These are phyloP conservation scores for Sinodicranocentrus sp. DNA, from an alignment of 2,888 invertebrate genomes.

Conservation along the genomic window DNA sequence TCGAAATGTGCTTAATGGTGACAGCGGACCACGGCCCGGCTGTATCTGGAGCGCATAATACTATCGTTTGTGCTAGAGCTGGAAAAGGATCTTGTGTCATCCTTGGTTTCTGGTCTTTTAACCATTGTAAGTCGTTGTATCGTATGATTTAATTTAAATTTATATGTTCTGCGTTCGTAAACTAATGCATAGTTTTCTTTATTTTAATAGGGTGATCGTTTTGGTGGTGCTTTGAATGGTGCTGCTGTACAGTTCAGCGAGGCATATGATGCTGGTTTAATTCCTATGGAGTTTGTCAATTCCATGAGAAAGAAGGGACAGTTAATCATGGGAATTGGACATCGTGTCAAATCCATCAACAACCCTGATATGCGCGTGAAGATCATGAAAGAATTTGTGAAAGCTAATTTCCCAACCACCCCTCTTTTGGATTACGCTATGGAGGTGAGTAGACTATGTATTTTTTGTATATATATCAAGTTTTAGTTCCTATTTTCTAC, in stretches of 20 bases:
- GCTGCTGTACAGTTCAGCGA: conserved; percentile 98
- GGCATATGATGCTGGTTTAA: conserved; percentile 95
- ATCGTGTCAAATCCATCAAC: conserved; percentile 92
- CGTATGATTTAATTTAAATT: no score
- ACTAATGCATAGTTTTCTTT: no score
- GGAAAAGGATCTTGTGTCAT: no score
- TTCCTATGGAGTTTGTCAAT: conserved; percentile 99
- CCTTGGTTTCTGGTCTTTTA: no score
- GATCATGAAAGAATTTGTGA: conserved; percentile 96
- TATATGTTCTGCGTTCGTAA: no score
- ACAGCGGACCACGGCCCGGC: no score
- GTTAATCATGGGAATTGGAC: conserved; percentile 99
- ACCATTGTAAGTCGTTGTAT: no score
- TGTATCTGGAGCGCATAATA: no score
- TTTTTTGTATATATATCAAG: no score
- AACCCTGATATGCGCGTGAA: conserved; percentile 99
- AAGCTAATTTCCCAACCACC: conserved; percentile 94
- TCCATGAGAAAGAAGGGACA: conserved; percentile 97
- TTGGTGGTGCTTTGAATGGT: conserved; percentile 99
- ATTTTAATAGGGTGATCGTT: conserved; percentile 97
- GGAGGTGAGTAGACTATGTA: conserved; percentile 81
- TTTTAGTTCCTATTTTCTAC: no score
- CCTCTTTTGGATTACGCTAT: conserved; percentile 97
- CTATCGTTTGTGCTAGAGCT: no score
- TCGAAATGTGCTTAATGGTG: no score